phyloP scores from a whole-genome alignment of 2,113 vertebrate genomes.

The Semicossyphus pulcher region DNA sequence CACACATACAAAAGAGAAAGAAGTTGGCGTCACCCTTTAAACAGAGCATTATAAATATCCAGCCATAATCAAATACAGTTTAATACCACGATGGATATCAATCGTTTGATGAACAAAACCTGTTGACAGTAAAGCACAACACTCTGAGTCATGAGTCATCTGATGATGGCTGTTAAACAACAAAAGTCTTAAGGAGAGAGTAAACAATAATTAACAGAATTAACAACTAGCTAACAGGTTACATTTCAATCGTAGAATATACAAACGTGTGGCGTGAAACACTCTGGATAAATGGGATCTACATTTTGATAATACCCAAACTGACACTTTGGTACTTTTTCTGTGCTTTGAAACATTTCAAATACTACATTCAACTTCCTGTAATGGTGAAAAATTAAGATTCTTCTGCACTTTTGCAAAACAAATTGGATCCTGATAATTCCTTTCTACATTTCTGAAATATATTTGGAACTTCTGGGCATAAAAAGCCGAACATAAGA shows the following conservation, averaged over 20 bases:
- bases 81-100: conserved; percentile 36
- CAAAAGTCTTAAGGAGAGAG: conserved; percentile 2
- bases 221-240: not conserved
- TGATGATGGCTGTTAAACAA: not conserved
- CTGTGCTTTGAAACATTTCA: conserved; percentile 39
- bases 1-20: not conserved
- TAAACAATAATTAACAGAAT: not conserved
- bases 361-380: not conserved
- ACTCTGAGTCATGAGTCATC: not conserved
- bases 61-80: conserved; percentile 57
- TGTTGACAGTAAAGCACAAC: conserved; percentile 21
- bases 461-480: not conserved
- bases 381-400: not conserved
- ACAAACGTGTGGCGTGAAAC: conserved; percentile 13
- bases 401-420: not conserved
- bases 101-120: conserved; percentile 26
- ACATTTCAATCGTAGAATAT: conserved; percentile 1
- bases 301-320: conserved; percentile 10
- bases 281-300: conserved; percentile 11
- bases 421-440: not conserved
- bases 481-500: not conserved
- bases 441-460: not conserved
- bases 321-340: conserved; percentile 32
- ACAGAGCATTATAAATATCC: conserved; percentile 66
- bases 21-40: conserved; percentile 73